Evolutionary conservation across 2,888 invertebrate species (phyloP), one percentile per base, ranked within the genome.

Genomic region (Crioceris asparagi): DNA sequence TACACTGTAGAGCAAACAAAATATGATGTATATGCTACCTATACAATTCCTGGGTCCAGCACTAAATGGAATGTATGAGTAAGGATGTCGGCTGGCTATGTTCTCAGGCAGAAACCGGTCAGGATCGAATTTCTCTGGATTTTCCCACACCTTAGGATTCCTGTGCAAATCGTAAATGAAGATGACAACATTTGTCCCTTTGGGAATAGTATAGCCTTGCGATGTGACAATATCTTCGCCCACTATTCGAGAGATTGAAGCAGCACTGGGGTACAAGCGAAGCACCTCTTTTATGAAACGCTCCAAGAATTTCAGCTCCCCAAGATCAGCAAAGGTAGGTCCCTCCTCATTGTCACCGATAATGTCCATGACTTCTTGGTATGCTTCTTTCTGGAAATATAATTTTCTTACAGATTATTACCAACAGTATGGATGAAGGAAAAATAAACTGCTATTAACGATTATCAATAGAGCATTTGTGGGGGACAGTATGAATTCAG

Each of bases 21-120:
- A n/a, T n/a, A n/a, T n/a, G n/a, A n/a, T n/a, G n/a, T n/a, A n/a
- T n/a, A n/a, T n/a, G n/a, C n/a, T 61, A 75, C 76, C 79, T 45
- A 79, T 77, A 48, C 79, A 79, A 55, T 78, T 79, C 11, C 79
- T 66, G 0, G 72, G 71, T 2, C 79, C 79, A n/a, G n/a, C n/a
- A n/a, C n/a, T n/a, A n/a, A n/a, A n/a, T n/a, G n/a, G n/a, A n/a
- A n/a, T n/a, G n/a, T 1, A 79, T 0, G 73, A 67, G 45, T 69
- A 79, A 0, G 76, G 74, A 60, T 79, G 76, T 23, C 76, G 62
- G 15, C 59, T 57, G 2, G 52, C 41, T 3, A 61, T 52, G 45
- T 70, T 69, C 49, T 80, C 75, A n/a, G n/a, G n/a, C n/a, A n/a
- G n/a, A n/a, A n/a, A n/a, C n/a, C n/a, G n/a, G n/a, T n/a, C n/a